Conservation (phyloP, 2,797 vertebrate genomes). For the Spheniscus humboldti region DNA sequence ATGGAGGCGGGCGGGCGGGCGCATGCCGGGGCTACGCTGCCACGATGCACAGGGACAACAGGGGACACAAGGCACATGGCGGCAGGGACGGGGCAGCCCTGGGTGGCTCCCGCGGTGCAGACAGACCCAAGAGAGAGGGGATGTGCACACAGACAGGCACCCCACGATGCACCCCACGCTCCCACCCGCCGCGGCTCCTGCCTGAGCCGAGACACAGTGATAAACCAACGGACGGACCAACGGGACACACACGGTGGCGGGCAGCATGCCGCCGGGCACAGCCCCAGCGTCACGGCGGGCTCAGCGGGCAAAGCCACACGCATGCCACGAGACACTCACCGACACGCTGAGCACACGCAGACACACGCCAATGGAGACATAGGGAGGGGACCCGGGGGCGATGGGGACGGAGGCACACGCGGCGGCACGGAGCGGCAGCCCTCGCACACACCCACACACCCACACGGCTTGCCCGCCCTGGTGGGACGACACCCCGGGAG, state of each 20-base stretch:
- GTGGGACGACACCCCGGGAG: neutral
- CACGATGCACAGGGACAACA: neutral
- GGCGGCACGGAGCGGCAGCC: neutral
- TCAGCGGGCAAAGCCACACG: neutral
- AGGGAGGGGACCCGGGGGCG: neutral
- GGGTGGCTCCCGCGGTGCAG: neutral
- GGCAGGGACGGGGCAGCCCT: neutral
- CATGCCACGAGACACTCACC: constrained; percentile 9
- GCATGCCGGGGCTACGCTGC: neutral
- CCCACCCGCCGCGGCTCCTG: neutral
- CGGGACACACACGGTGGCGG: neutral
- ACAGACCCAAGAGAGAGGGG: neutral
- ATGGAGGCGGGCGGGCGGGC: neutral
- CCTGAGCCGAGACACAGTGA: neutral
- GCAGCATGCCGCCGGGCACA: neutral
- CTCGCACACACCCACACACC: neutral
- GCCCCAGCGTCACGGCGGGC: neutral
- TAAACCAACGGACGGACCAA: neutral
- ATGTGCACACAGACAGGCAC: neutral
- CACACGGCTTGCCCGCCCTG: neutral
- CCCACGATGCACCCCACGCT: neutral
- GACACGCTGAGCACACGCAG: constrained; percentile 2
- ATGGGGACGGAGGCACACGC: neutral
- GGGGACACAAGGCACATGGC: neutral
- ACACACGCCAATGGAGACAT: neutral